phyloP scores from a whole-genome alignment of 2,113 vertebrate genomes.

The Vanacampus margaritifer region DNA sequence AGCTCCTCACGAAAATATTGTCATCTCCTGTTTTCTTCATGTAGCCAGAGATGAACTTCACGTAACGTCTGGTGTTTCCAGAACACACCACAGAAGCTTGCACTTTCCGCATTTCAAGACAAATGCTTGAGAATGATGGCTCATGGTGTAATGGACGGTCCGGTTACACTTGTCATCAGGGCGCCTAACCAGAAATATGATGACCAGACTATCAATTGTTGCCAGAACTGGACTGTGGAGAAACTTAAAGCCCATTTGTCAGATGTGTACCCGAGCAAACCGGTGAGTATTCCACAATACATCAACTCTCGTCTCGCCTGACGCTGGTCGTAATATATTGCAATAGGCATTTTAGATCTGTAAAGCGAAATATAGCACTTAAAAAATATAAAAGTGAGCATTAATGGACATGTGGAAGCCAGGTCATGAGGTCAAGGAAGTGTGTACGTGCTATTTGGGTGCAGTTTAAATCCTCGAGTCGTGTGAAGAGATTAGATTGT shows the following conservation, averaged over 20 bases:
- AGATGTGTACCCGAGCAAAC: constrained; percentile 88
- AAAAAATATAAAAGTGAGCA: neutral
- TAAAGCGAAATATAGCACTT: neutral
- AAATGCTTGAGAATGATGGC: constrained; percentile 72
- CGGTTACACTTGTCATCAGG: constrained; percentile 88
- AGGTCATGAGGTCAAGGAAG: neutral
- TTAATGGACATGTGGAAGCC: neutral
- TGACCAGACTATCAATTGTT: constrained; percentile 92
- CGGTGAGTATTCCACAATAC: constrained; percentile 73
- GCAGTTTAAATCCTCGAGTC: neutral
- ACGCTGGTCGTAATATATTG: neutral
- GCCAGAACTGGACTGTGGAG: constrained; percentile 90
- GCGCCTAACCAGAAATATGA: constrained; percentile 93
- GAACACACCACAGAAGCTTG: neutral
- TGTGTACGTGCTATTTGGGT: neutral
- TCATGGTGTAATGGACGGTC: constrained; percentile 73
- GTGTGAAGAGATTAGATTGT: neutral
- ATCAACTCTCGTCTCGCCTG: no score
- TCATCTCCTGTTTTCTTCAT: neutral
- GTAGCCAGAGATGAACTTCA: neutral
- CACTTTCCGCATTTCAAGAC: constrained; percentile 17
- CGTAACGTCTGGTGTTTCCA: neutral
- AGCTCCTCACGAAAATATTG: neutral
- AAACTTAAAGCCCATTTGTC: constrained; percentile 87
- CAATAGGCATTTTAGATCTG: neutral